Conservation (phyloP, 2,797 vertebrate genomes). For the Dendrocincla tyrannina region DNA sequence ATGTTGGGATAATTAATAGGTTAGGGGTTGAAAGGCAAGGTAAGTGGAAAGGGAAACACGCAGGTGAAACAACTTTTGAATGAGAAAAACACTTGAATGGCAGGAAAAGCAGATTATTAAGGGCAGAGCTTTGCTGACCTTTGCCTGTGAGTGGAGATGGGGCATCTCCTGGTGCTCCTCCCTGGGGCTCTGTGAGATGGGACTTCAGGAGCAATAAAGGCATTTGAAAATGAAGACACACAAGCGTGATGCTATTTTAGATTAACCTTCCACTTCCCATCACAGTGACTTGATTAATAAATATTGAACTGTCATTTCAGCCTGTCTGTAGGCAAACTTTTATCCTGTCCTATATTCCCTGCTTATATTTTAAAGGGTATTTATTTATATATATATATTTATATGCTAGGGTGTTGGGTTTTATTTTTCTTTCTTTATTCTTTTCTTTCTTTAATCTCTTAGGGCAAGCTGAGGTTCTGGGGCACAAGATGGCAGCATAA, state of each 20-base stretch:
- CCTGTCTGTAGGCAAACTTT: background rate
- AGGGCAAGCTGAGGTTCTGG: background rate
- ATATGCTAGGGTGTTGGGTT: background rate
- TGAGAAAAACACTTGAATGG: background rate
- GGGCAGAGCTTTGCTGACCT: background rate
- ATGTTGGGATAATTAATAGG: background rate
- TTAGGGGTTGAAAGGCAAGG: background rate
- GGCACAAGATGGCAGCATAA: conserved; percentile 45
- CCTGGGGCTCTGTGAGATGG: background rate
- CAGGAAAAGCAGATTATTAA: background rate
- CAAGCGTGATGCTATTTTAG: background rate
- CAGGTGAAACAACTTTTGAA: background rate
- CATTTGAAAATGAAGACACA: background rate
- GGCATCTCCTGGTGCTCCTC: background rate
- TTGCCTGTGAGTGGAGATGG: background rate
- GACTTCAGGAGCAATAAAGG: background rate
- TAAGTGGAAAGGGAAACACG: background rate
- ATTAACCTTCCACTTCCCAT: background rate
- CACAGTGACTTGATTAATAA: background rate
- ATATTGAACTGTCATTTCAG: background rate
- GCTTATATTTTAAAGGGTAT: background rate
- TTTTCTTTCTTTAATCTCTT: too few species aligned
- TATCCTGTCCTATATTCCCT: background rate
- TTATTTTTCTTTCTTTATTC: accelerated
- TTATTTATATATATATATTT: background rate